Evolutionary conservation across 2,888 invertebrate genomes (phyloP).

Genomic region (Eupithecia dodoneata): DNA sequence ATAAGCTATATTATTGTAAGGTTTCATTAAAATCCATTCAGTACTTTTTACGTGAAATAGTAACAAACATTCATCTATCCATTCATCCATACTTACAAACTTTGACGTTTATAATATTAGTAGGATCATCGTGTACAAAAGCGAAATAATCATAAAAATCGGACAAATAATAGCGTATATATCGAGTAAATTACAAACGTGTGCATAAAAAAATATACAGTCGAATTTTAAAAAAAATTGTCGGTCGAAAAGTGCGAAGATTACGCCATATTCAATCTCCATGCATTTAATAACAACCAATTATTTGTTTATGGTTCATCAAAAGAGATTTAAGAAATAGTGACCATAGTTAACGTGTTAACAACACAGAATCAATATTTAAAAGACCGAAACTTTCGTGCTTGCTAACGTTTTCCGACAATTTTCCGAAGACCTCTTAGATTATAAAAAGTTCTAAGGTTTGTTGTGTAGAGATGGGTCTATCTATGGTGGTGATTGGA

Average conservation of each 20-base stretch:
- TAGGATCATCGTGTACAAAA: background rate
- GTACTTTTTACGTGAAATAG: too few relatives aligned
- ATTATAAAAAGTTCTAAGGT: slow-evolving; percentile 9
- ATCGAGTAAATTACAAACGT: background rate
- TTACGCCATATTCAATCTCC: slow-evolving; percentile 20
- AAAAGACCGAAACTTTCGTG: slow-evolving; percentile 69
- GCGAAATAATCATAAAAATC: background rate
- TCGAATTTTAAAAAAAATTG: background rate
- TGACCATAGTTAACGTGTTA: slow-evolving; percentile 74
- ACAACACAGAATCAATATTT: slow-evolving; percentile 73
- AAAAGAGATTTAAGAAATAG: slow-evolving; percentile 65
- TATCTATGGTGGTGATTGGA: slow-evolving; percentile 51
- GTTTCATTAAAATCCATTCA: too few relatives aligned
- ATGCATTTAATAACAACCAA: slow-evolving; percentile 42
- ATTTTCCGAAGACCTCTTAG: slow-evolving; percentile 21
- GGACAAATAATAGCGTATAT: background rate
- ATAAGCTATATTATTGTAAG: too few relatives aligned
- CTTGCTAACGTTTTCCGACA: slow-evolving; percentile 48
- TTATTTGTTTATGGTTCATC: slow-evolving; percentile 75
- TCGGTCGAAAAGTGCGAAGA: slow-evolving; percentile 23
- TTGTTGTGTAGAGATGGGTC: slow-evolving; percentile 37
- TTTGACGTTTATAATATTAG: too few relatives aligned
- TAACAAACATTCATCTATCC: too few relatives aligned
- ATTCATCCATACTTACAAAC: too few relatives aligned
- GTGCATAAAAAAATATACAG: background rate